Evolutionary conservation across 2,113 vertebrate species (phyloP).

Genomic region (Anseranas semipalmata): DNA sequence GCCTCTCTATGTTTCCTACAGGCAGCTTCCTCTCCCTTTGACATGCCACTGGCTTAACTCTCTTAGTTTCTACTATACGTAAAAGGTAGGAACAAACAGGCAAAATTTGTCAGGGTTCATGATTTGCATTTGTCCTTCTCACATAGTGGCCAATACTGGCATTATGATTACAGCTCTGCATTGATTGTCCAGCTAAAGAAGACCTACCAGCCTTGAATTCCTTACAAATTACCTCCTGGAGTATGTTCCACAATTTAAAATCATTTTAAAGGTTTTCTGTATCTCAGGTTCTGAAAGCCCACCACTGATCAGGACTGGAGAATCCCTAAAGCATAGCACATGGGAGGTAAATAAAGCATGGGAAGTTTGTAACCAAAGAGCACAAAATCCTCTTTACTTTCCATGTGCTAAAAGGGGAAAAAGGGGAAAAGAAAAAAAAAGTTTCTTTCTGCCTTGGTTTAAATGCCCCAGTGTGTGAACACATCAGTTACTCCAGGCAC

Average conservation of each 20-base stretch:
- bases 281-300: background rate
- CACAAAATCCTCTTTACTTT: background rate
- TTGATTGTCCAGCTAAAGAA: background rate
- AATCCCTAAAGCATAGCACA: background rate
- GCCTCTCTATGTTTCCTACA: background rate
- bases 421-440: accelerated
- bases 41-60: background rate
- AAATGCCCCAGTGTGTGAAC: background rate
- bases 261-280: background rate
- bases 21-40: background rate
- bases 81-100: background rate
- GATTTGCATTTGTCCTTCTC: background rate
- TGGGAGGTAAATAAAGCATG: background rate
- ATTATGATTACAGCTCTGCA: background rate
- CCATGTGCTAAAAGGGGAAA: background rate
- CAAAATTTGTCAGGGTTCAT: background rate
- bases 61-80: background rate
- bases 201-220: background rate
- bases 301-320: background rate
- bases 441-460: background rate
- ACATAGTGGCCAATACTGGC: background rate
- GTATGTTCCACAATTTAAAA: background rate
- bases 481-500: conserved; percentile 1
- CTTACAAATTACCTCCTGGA: background rate
- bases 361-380: background rate